A percentile compares a stretch with the other conserved stretches of the same genome.
phyloP scores from a whole-genome alignment of 2,797 vertebrate species.

The Sylvilagus floridanus region DNA sequence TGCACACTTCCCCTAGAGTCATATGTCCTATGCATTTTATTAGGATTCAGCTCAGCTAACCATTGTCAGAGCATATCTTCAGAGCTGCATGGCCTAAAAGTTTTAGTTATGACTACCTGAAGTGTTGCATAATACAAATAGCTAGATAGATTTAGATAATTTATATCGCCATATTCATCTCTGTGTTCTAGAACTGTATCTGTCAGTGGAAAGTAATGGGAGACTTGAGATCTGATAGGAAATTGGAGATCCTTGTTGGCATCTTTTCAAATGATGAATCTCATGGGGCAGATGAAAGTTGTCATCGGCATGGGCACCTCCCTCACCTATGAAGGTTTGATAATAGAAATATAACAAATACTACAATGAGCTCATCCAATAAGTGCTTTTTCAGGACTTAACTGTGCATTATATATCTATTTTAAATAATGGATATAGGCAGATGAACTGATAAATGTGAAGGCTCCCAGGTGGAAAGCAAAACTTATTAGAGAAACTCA shows the following conservation, averaged over 20 bases:
- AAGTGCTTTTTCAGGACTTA: background rate
- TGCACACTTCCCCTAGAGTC: background rate
- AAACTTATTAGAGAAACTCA: slow-evolving; percentile 3
- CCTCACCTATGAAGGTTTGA: background rate
- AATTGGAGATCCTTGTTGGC: background rate
- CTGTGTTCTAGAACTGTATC: background rate
- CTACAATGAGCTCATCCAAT: background rate
- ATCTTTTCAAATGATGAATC: slow-evolving; percentile 24
- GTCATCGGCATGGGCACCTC: background rate
- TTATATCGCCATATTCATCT: background rate
- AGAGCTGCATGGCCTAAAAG: background rate
- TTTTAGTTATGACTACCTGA: background rate
- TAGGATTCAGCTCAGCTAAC: background rate
- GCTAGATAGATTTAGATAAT: background rate
- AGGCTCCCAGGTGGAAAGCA: background rate
- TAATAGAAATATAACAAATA: background rate
- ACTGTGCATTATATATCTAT: background rate
- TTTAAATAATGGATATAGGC: background rate
- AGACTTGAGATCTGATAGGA: slow-evolving; percentile 3
- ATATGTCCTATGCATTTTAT: background rate
- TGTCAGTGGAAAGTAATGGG: background rate
- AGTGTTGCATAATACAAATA: slow-evolving; percentile 43
- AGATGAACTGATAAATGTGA: background rate
- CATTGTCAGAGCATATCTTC: slow-evolving; percentile 24
- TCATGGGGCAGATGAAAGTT: background rate